Base-by-base conservation (phyloP, 2,113 vertebrate genomes). In the Apodemus sylvaticus region DNA sequence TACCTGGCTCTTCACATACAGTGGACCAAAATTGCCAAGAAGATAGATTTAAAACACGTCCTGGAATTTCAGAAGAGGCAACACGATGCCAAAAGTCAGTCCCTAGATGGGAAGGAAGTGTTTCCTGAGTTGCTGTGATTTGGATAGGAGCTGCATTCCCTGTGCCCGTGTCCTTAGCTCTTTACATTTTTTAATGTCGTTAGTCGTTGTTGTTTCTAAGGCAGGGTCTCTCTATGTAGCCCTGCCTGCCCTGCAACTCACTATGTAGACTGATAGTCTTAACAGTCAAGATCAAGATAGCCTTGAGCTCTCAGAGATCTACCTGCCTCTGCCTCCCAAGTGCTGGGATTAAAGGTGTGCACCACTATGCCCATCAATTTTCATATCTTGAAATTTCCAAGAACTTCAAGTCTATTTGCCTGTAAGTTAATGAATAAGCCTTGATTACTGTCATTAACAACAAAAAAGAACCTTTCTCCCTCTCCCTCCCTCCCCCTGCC, bases 11-110 rank as follows among this genome's bases (percentile, higher is more conserved):
- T 34, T 48, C 39, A 19, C 64, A 66, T 36, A 36, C 60, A 85
- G 39, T 64, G 60, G 26, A 31, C 82, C 48, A 94, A 91, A 96
- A 87, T 34, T 76, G 64, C 64, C 89, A 71, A 91, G 93, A 85
- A 94, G 88, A 96, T 64, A 83, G 22, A 55, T 96, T 91, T 88
- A 97, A 76, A 96, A 68, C 48, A 94, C 39, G 88, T 66, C 42
- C 94, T 79, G 85, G 94, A 96, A 93, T 92, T 95, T 89, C 87
- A 31, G 58, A 70, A 95, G 81, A 87, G 71, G 86, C n/a, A 66
- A 70, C 45, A 10, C 34, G 78, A 70, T 68, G 92, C 83, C 48
- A 85, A 87, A 94, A 95, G 7, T 29, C 39, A 76, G 79, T 93
- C 70, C 55, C 48, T 85, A 88, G 74, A 85, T 92, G 76, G 82